A percentile compares a stretch with the other conserved stretches of the same genome.
phyloP scores from a whole-genome alignment of 2,113 vertebrate genomes.

The Gymnogyps californianus region DNA sequence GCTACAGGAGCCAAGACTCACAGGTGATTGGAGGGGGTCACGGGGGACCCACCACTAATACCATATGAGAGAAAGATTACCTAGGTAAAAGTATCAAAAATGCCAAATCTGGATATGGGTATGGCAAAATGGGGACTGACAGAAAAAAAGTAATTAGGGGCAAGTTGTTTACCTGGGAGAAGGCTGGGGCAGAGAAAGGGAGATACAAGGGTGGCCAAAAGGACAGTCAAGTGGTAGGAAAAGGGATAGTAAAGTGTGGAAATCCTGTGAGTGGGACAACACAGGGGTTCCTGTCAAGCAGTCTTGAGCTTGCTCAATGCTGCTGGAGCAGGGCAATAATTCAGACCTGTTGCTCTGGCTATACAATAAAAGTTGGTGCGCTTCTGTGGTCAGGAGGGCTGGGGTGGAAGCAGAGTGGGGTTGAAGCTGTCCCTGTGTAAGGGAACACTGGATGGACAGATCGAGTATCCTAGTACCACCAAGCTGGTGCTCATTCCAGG shows the following conservation, averaged over 20 bases:
- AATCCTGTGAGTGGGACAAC: neutral
- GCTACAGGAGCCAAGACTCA: neutral
- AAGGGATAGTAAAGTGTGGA: neutral
- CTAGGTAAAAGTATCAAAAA: neutral
- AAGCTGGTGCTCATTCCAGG: neutral
- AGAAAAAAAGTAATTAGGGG: neutral
- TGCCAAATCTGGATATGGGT: neutral
- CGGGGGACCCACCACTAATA: neutral
- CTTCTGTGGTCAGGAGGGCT: neutral
- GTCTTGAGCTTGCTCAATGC: neutral
- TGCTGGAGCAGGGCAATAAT: neutral
- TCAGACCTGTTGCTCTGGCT: neutral
- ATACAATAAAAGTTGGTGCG: neutral
- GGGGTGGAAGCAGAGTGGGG: neutral
- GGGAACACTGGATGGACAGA: fast-evolving
- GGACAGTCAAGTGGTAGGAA: neutral
- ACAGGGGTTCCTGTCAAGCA: neutral
- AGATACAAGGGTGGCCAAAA: neutral
- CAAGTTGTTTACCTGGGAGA: neutral
- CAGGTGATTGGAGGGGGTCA: fast-evolving
- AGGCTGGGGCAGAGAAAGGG: neutral
- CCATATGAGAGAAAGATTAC: neutral
- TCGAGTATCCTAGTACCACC: too few species aligned
- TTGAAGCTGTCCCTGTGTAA: neutral
- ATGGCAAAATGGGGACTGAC: neutral